Evolutionary conservation across 2,888 invertebrate genomes (phyloP).

Genomic region (Carcina quercana): DNA sequence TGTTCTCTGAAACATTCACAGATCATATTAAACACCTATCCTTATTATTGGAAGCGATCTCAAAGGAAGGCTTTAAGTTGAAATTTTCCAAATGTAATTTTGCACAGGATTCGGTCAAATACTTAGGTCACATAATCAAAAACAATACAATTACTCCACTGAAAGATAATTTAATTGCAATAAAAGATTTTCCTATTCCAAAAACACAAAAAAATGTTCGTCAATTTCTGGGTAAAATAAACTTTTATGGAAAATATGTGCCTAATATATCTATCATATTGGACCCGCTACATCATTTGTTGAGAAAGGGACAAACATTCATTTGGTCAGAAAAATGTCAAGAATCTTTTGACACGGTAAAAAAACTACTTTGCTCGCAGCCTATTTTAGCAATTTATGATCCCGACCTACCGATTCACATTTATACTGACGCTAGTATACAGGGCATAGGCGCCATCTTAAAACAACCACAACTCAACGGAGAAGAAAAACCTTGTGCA

Average conservation of each 20-base stretch:
- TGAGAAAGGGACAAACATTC: slow-evolving; percentile 19
- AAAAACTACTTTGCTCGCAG: slow-evolving; percentile 14
- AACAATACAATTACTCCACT: slow-evolving; percentile 20
- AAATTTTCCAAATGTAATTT: slow-evolving; percentile 22
- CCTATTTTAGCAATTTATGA: slow-evolving; percentile 19
- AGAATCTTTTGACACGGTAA: slow-evolving; percentile 15
- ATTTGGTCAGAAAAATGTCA: slow-evolving; percentile 17
- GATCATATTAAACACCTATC: slow-evolving; percentile 7
- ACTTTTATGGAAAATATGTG: slow-evolving; percentile 18
- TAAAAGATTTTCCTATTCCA: slow-evolving; percentile 14
- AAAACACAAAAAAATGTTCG: slow-evolving; percentile 14
- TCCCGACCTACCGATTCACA: slow-evolving; percentile 18
- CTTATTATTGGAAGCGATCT: slow-evolving; percentile 14
- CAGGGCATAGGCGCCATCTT: too few relatives aligned
- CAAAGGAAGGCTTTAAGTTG: slow-evolving; percentile 20
- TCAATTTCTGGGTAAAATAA: slow-evolving; percentile 21
- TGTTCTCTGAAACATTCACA: slow-evolving; percentile 1
- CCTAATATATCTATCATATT: slow-evolving; percentile 17
- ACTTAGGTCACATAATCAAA: slow-evolving; percentile 20
- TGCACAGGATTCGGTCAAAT: slow-evolving; percentile 20
- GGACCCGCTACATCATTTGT: slow-evolving; percentile 22
- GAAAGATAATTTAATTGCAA: slow-evolving; percentile 19
- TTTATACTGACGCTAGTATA: slow-evolving; percentile 24
- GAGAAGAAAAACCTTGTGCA: too few relatives aligned
- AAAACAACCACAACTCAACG: too few relatives aligned